A percentile compares a stretch with the other conserved stretches of the same genome.
Conservation (phyloP, 2,888 invertebrate genomes). For the Temnothorax rugatulus region DNA sequence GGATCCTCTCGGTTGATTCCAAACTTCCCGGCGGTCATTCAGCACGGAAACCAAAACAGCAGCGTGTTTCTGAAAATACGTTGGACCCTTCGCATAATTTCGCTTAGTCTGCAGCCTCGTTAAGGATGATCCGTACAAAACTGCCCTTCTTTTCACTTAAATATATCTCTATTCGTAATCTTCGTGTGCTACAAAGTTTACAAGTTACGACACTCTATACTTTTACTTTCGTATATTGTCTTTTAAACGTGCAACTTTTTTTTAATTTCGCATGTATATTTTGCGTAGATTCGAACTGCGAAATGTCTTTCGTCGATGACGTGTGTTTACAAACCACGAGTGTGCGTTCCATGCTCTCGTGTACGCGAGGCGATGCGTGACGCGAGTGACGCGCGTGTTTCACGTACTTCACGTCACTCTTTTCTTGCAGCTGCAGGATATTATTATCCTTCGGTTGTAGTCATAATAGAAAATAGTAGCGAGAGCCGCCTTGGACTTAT, state of each 20-base stretch:
- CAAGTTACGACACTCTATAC: background rate
- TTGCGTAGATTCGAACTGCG: no score
- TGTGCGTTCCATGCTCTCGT: background rate
- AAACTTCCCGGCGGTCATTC: conserved; percentile 15
- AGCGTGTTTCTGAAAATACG: conserved; percentile 12
- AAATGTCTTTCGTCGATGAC: background rate
- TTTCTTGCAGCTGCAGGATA: conserved; percentile 58
- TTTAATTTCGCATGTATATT: background rate
- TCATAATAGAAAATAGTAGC: conserved; percentile 68
- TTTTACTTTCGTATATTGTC: background rate
- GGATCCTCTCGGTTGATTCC: conserved; percentile 1
- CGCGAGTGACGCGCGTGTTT: conserved; percentile 4
- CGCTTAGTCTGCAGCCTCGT: background rate
- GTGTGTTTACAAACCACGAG: background rate
- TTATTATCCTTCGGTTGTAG: conserved; percentile 67
- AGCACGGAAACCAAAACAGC: background rate
- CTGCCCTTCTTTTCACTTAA: background rate
- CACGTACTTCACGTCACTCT: conserved; percentile 35
- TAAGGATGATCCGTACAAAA: background rate
- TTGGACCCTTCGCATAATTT: conserved; percentile 6
- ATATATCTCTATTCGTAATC: background rate
- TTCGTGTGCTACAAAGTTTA: background rate
- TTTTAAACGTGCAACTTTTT: background rate
- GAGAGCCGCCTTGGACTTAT: conserved; percentile 16
- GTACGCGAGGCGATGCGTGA: conserved; percentile 3